A percentile compares a stretch with the other conserved stretches of the same genome.
Conservation (phyloP, 2,797 vertebrate species). For the Bufotes viridis region DNA sequence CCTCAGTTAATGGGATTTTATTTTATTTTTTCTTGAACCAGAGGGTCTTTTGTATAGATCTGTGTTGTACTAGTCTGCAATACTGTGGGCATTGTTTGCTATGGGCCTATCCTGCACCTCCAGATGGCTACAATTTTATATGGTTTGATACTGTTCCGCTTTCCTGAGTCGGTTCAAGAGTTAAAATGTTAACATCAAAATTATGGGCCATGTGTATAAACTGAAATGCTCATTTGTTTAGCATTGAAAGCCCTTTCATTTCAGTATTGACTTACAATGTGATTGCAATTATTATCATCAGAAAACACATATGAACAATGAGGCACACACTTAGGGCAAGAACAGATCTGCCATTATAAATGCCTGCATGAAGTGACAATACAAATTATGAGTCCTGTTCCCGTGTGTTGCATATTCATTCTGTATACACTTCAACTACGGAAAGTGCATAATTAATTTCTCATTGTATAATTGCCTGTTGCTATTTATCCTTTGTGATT, state of each 20-base stretch:
- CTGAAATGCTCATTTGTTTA: neutral
- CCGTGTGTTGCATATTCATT: constrained; percentile 6
- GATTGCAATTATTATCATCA: neutral
- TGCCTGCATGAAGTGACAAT: neutral
- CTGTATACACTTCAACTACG: constrained; percentile 9
- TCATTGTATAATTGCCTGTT: constrained; percentile 28
- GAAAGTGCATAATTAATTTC: constrained; percentile 35
- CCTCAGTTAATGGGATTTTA: no score
- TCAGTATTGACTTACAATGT: neutral
- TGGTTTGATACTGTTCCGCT: no score
- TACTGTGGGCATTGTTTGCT: no score
- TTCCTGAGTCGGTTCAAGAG: no score
- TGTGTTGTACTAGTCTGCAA: no score
- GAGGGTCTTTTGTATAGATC: no score
- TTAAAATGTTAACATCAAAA: neutral
- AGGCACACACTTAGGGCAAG: neutral
- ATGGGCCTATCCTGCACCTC: no score
- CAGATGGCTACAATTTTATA: no score
- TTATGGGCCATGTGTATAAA: neutral
- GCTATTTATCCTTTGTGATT: constrained; percentile 33
- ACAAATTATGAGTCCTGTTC: neutral
- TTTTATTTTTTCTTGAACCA: no score
- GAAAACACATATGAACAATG: neutral
- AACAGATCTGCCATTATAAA: neutral
- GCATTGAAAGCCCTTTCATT: neutral